Evolutionary conservation across 2,797 vertebrate species (phyloP), one percentile per base, ranked within the genome.

Genomic region (Pseudochirops cupreus): DNA sequence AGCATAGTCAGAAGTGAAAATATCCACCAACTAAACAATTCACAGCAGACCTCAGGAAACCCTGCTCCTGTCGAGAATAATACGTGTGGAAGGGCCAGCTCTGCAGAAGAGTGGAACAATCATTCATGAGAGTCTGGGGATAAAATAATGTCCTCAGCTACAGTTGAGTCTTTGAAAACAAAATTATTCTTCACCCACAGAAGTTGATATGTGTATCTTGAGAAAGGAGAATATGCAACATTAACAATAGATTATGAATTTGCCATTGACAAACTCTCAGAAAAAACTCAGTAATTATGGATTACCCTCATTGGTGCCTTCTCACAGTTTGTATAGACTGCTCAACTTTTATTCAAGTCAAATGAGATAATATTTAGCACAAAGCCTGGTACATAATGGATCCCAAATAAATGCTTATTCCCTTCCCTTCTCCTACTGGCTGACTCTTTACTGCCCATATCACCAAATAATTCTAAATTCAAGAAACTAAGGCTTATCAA

Each of bases 1-100:
- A 95, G 97, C 52, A 39, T 91, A 95, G 91, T 91, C 56, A 96
- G 92, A 97, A 96, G 96, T 96, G 94, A 97, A 98, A 98, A 97
- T 96, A 55, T 93, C 91, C 90, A 94, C 92, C 91, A 95, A 96
- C 95, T 92, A 95, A 95, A 95, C 53, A 97, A 95, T 97, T 98
- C 92, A 94, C 94, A 95, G 90, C 39, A 95, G 95, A 96, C 96
- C 92, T 58, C 67, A 94, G 96, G 62, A 96, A 96, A 90, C 67
- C 92, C 62, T 96, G 92, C 91, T 98, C 96, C 95, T 50, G 96
- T 89, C 95, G 90, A 98, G 91, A 97, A 97, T 95, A 95, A 96
- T 94, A 58, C 39, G 94, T 31, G 58, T 94, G 89, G 93, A 96
- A 96, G 97, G 94, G 92, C 87, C 82, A 97, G 90, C 1, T 18